These are phyloP conservation scores for Netelia virgata DNA, from an alignment of 2,888 invertebrate species.

Conservation along the genomic window DNA sequence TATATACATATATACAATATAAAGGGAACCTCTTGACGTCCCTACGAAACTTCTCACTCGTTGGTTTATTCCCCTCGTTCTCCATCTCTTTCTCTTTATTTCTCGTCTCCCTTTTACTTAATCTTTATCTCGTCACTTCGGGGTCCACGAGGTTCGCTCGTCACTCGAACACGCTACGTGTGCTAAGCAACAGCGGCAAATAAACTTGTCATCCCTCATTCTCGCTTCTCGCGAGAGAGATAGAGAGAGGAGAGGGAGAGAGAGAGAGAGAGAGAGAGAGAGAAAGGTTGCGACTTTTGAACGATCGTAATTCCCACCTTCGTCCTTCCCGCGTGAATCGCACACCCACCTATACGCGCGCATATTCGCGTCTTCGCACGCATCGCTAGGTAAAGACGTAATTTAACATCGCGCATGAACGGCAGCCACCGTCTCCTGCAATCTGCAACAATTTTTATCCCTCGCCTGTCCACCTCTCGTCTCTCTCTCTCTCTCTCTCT, in stretches of 20 bases:
- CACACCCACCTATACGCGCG: constrained; percentile 19
- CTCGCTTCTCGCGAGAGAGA: constrained; percentile 52
- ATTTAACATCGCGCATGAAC: constrained; percentile 59
- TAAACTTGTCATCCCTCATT: constrained; percentile 67
- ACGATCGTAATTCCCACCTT: constrained; percentile 66
- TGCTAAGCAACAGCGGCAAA: constrained; percentile 52
- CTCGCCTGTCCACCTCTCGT: constrained; percentile 37
- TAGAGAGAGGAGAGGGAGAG: no score
- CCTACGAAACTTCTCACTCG: constrained; percentile 65
- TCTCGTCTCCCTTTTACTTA: constrained; percentile 59
- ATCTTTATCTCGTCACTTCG: constrained; percentile 64
- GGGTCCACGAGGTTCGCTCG: constrained; percentile 63
- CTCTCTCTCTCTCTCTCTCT: no score
- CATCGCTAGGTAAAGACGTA: constrained; percentile 58
- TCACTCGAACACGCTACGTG: constrained; percentile 55
- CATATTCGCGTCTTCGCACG: constrained; percentile 14
- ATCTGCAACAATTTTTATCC: constrained; percentile 52
- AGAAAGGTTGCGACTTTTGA: constrained; percentile 28
- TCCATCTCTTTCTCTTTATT: constrained; percentile 13
- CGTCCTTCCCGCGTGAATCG: constrained; percentile 35
- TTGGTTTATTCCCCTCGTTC: constrained; percentile 39
- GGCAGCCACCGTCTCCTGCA: constrained; percentile 48
- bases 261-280: constrained; percentile 15
- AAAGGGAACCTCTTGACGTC: constrained; percentile 63
- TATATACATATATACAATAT: constrained; percentile 57